Base-by-base conservation (phyloP, 2,797 vertebrate species). In the Anguilla obscura region DNA sequence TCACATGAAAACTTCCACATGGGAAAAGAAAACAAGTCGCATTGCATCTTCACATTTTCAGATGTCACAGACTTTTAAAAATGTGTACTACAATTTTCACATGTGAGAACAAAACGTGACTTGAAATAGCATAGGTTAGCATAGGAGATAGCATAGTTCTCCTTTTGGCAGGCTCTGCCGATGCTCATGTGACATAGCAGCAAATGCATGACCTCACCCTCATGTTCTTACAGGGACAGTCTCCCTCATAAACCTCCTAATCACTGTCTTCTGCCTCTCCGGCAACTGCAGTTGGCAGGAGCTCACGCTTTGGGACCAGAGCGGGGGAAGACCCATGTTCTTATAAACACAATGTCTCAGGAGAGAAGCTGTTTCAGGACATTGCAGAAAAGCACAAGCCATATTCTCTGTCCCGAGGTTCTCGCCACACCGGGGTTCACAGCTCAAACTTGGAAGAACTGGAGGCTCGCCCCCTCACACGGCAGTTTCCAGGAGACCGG, bases 381-480 rank as follows among this genome's bases (percentile, higher is more conserved):
- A 87, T 79, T 84, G 52, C 76, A 66, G 83, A 60, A 74, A 82
- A 85, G 56, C 45, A 86, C 5, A 14, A 45, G 18, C 76, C 40
- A 45, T 0, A 52, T 48, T 12, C 58, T 24, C 60, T 48, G 16
- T 14, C 5, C 80, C 71, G 58, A 58, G 21, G 14, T 52, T 87
- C 56, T 45, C 50, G 4, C 12, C 85, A 54, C 60, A 60, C 18
- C 27, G 6, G 40, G 84, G 63, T 27, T 52, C 88, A 6, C 36
- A 85, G 87, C 54, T 14, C 58, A 33, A 58, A 86, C 14, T 14
- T 50, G 40, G 36, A 1, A 76, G 36, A 84, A 74, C 58, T 85
- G 86, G 56, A 84, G 56, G 88, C 14, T 60, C 3, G 71, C 48
- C 69, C 58, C 33, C 58, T 76, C 86, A 85, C 84, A 86, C 40